Evolutionary conservation across 2,113 vertebrate species (phyloP).

Genomic region (Acanthochromis polyacanthus): DNA sequence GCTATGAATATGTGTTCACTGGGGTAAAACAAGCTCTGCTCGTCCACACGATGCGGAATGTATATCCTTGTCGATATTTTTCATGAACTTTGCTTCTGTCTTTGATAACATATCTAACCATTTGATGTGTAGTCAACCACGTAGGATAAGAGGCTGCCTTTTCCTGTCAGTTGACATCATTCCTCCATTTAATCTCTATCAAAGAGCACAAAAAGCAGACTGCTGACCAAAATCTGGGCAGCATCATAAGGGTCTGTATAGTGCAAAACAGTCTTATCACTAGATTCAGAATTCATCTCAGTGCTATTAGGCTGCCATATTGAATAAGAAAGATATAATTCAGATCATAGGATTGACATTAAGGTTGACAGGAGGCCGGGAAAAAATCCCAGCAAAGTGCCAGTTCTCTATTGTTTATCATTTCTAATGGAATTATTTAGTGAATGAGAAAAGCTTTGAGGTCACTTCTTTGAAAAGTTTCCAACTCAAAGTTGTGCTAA

Average conservation of each 20-base stretch:
- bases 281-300: conserved; percentile 25
- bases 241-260: conserved; percentile 11
- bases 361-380: conserved; percentile 16
- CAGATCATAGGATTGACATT: conserved; percentile 30
- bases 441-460: conserved; percentile 22
- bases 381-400: conserved; percentile 17
- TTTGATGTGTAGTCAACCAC: conserved; percentile 34
- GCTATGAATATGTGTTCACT: conserved; percentile 13
- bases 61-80: conserved; percentile 11
- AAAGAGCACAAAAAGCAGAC: conserved; percentile 40
- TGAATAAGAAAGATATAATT: conserved; percentile 36
- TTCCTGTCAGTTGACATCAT: conserved; percentile 45
- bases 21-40: conserved; percentile 5
- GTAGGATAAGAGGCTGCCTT: conserved; percentile 21
- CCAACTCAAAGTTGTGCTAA: conserved; percentile 3
- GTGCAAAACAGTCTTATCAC: conserved; percentile 36
- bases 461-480: conserved; percentile 41
- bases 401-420: conserved; percentile 25
- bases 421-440: conserved; percentile 27
- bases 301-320: conserved; percentile 36
- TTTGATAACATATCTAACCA: conserved; percentile 42
- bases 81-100: conserved; percentile 39
- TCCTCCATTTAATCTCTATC: conserved; percentile 48
- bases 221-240: conserved; percentile 22
- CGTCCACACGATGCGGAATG: conserved; percentile 1